These are phyloP conservation scores for Cremastobaeus sp. DNA, from an alignment of 2,888 invertebrate species.

Conservation along the genomic window DNA sequence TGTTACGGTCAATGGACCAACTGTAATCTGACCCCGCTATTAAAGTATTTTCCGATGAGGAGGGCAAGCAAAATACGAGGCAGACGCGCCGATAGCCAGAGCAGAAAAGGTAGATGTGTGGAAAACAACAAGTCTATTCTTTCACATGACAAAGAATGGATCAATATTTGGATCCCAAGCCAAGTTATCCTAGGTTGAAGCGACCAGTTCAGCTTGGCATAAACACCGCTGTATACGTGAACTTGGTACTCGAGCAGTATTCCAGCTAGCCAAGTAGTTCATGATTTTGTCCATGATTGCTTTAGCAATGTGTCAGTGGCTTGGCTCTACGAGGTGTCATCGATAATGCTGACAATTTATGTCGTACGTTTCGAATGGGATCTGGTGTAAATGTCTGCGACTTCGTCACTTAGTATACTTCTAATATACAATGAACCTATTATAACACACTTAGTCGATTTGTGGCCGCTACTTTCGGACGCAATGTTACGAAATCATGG, in stretches of 20 bases:
- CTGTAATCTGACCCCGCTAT: constrained; percentile 7
- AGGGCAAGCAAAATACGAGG: not conserved
- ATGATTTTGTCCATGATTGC: constrained; percentile 55
- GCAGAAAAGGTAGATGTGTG: constrained; percentile 5
- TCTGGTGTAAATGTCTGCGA: constrained; percentile 27
- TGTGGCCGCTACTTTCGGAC: no score
- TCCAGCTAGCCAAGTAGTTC: constrained; percentile 48
- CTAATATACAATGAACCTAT: constrained; percentile 18
- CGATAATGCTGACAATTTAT: constrained; percentile 55
- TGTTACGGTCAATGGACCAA: constrained; percentile 11
- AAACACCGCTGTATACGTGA: constrained; percentile 38
- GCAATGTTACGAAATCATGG: no score
- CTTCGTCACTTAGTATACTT: constrained; percentile 40
- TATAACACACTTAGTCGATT: constrained; percentile 39
- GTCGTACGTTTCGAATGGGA: constrained; percentile 28
- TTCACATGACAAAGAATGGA: constrained; percentile 46
- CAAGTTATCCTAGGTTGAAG: constrained; percentile 37
- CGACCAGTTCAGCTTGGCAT: constrained; percentile 23
- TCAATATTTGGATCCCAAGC: constrained; percentile 33
- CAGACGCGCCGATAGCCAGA: not conserved
- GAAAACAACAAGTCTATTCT: constrained; percentile 31
- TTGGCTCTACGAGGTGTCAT: constrained; percentile 32
- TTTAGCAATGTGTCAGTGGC: constrained; percentile 56
- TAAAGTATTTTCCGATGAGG: not conserved
- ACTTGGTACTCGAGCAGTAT: constrained; percentile 39